Conservation (phyloP, 2,888 invertebrate species). For the Leuctra nigra region DNA sequence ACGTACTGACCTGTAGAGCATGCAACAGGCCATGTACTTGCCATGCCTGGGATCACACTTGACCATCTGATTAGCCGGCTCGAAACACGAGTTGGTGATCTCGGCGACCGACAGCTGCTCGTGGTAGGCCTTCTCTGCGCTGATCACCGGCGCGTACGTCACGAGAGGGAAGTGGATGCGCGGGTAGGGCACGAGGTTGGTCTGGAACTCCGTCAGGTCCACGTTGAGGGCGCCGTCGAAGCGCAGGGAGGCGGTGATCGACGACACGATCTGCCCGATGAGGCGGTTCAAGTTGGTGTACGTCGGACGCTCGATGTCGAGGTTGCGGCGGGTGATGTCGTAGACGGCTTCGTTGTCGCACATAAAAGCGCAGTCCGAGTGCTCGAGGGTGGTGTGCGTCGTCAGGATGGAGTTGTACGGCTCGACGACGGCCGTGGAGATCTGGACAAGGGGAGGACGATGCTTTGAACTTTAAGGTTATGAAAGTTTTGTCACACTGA, state of each 20-base stretch:
- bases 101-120: slow-evolving; percentile 87
- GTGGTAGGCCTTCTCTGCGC: slow-evolving; percentile 91
- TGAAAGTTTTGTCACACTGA: no score
- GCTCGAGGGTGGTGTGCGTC: slow-evolving; percentile 82
- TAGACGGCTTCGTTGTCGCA: slow-evolving; percentile 88
- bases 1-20: no score
- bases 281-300: slow-evolving; percentile 77
- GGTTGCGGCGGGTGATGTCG: slow-evolving; percentile 79
- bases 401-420: slow-evolving; percentile 92
- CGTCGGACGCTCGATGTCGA: slow-evolving; percentile 77
- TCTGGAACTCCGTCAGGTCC: slow-evolving; percentile 86
- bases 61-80: slow-evolving; percentile 94
- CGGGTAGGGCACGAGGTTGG: slow-evolving; percentile 85
- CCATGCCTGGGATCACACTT: slow-evolving; percentile 90
- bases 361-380: slow-evolving; percentile 88
- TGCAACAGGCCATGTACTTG: slow-evolving; percentile 94
- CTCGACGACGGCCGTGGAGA: slow-evolving; percentile 73
- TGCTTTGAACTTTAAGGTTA: no score
- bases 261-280: slow-evolving; percentile 52
- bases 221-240: slow-evolving; percentile 85
- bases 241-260: slow-evolving; percentile 54
- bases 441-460: no score
- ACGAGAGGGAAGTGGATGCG: slow-evolving; percentile 74
- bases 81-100: slow-evolving; percentile 94
- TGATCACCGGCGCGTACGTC: slow-evolving; percentile 35